Percentiles rank a stretch among this genome's conserved stretches.
Evolutionary conservation across 2,113 vertebrate species (phyloP).

Genomic region (Lycocorax pyrrhopterus): DNA sequence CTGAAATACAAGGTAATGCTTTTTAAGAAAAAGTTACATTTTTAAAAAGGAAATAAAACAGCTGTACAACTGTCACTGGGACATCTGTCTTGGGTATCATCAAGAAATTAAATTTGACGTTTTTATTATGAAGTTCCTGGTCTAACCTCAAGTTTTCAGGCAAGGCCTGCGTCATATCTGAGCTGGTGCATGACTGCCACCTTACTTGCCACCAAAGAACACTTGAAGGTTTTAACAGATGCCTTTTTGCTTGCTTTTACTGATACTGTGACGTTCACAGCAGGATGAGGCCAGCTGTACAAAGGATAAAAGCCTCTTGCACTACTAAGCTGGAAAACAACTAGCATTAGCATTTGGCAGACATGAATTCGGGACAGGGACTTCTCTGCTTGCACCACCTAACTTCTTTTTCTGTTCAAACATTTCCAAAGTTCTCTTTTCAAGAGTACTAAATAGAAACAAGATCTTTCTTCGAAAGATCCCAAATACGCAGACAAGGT

Average conservation of each 20-base stretch:
- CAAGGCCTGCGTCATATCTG: background rate
- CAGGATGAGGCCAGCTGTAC: background rate
- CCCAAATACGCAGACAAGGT: background rate
- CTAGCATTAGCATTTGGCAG: background rate
- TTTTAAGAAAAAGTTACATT: background rate
- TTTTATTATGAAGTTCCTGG: background rate
- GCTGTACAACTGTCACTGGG: background rate
- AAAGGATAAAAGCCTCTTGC: background rate
- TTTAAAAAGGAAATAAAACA: background rate
- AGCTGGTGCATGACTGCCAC: background rate
- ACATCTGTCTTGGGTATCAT: background rate
- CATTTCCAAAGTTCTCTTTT: background rate
- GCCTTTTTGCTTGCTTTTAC: background rate
- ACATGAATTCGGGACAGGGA: background rate
- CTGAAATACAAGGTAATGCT: background rate
- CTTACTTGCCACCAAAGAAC: background rate
- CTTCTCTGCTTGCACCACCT: background rate
- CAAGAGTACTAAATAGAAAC: background rate
- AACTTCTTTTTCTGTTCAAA: background rate
- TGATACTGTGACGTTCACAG: accelerated
- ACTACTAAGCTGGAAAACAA: background rate
- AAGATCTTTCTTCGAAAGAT: background rate
- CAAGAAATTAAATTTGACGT: background rate
- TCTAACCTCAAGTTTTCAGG: background rate
- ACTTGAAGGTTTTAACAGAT: background rate